phyloP scores from a whole-genome alignment of 2,888 invertebrate species.

The Dione juno region DNA sequence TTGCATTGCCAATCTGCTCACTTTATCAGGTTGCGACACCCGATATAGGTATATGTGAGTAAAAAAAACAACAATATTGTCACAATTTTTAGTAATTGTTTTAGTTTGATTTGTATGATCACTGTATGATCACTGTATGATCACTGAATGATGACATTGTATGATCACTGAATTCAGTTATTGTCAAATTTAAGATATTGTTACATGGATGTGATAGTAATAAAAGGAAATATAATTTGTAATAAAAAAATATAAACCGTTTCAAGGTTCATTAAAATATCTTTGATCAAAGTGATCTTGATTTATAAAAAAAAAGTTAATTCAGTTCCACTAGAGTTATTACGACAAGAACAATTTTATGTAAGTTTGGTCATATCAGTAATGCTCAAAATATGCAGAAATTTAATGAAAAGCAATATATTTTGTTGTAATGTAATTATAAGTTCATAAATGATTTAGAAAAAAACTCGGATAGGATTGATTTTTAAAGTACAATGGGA shows the following conservation, averaged over 20 bases:
- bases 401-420: too few relatives aligned
- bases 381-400: too few relatives aligned
- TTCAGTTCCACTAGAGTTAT: too few relatives aligned
- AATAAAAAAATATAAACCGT: background rate
- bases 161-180: background rate
- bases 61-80: constrained; percentile 55
- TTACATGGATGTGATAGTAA: constrained; percentile 8
- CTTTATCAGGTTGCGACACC: constrained; percentile 73
- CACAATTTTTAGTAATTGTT: constrained; percentile 26
- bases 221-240: background rate
- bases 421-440: too few relatives aligned
- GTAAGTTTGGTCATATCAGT: too few relatives aligned
- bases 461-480: too few relatives aligned
- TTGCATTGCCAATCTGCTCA: constrained; percentile 79
- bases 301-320: too few relatives aligned
- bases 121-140: constrained; percentile 9
- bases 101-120: background rate
- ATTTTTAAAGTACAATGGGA: too few relatives aligned
- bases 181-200: background rate
- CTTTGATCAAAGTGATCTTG: too few relatives aligned
- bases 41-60: constrained; percentile 69
- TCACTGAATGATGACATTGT: constrained; percentile 23
- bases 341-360: too few relatives aligned
- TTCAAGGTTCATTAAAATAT: too few relatives aligned
- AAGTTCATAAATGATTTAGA: too few relatives aligned